A percentile compares a stretch with the other conserved stretches of the same genome.
Conservation (phyloP, 2,888 invertebrate genomes). For the Nomada flava region DNA sequence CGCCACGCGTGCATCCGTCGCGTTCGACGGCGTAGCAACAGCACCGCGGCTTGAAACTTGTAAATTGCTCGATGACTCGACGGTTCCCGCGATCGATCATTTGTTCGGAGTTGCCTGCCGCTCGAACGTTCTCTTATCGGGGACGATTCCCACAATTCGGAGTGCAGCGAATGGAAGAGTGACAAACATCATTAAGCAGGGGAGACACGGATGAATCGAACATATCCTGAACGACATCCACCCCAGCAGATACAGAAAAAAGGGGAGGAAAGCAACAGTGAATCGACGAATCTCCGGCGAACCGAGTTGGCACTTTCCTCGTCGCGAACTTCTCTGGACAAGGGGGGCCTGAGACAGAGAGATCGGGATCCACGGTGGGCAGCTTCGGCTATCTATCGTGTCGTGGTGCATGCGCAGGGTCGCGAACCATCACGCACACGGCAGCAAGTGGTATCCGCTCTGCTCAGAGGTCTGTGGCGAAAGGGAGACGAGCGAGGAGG, state of each 20-base stretch:
- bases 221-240: too few species aligned
- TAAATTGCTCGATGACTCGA: conserved; percentile 36
- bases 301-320: conserved; percentile 59
- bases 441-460: not conserved
- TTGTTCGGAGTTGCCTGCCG: not conserved
- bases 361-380: conserved; percentile 45
- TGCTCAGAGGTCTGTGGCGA: conserved; percentile 8
- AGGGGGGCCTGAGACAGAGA: not conserved
- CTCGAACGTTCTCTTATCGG: too few species aligned
- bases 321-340: conserved; percentile 58
- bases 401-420: conserved; percentile 54
- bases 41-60: conserved; percentile 22
- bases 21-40: conserved; percentile 16
- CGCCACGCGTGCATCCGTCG: not conserved
- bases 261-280: too few species aligned
- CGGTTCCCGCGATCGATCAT: conserved; percentile 1
- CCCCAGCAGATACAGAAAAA: too few species aligned
- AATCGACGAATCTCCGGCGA: conserved; percentile 11
- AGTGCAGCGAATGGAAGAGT: too few species aligned
- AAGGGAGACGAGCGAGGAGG: conserved; percentile 48
- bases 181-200: too few species aligned
- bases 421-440: conserved; percentile 42
- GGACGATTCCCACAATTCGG: too few species aligned
- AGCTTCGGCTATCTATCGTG: conserved; percentile 49
- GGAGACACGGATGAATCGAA: too few species aligned